A percentile compares a stretch with the other conserved stretches of the same genome.
phyloP scores from a whole-genome alignment of 2,797 vertebrate genomes.

The Sarcophilus harrisii region DNA sequence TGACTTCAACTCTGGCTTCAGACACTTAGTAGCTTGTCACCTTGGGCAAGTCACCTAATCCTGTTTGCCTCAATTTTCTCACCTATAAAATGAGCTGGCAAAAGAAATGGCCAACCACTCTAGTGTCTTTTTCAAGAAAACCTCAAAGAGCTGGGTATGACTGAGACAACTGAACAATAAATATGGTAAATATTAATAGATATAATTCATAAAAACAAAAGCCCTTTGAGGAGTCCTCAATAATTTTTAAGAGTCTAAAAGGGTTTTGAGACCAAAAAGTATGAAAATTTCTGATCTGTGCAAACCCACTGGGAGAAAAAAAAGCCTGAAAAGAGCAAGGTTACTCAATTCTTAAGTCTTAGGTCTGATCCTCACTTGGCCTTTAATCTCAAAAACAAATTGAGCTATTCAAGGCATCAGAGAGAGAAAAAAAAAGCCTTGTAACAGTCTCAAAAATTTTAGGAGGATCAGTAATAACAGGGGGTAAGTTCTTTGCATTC shows the following conservation, averaged over 20 bases:
- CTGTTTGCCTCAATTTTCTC: not conserved
- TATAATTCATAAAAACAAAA: not conserved
- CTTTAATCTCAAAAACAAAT: not conserved
- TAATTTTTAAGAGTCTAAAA: not conserved
- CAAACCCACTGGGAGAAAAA: not conserved
- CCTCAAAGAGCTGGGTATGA: not conserved
- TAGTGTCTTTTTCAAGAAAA: not conserved
- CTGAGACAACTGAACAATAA: not conserved
- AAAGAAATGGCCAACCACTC: not conserved
- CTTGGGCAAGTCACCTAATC: not conserved
- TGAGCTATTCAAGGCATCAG: not conserved
- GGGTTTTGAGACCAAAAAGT: not conserved
- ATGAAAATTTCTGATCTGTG: not conserved
- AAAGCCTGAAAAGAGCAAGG: not conserved
- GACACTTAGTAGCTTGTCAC: not conserved
- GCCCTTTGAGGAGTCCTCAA: not conserved
- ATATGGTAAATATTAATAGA: not conserved
- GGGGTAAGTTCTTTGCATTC: not conserved
- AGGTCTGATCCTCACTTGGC: not conserved
- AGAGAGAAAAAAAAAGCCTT: not conserved
- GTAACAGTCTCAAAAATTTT: not conserved
- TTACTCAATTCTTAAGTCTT: not conserved
- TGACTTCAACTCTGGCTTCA: not conserved
- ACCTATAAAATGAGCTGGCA: not conserved
- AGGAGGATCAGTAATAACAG: not conserved